Base-by-base conservation (phyloP, 2,888 invertebrate genomes). In the Odontothrips loti region DNA sequence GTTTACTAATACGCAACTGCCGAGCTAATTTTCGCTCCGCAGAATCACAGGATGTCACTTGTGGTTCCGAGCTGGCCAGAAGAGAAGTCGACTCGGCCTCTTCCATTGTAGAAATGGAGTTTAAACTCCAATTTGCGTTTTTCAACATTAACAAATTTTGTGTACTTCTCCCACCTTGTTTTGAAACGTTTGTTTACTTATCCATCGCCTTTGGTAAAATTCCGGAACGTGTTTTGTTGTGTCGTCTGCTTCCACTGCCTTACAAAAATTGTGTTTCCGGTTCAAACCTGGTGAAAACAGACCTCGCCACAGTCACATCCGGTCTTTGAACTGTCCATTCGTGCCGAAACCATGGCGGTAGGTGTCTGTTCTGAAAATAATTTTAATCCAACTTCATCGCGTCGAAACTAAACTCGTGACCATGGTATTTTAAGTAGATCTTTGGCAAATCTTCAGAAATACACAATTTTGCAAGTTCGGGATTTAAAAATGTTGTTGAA, bases 1-100 rank as follows among this genome's bases (percentile, higher is more conserved):
- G 88, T 82, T 90, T 90, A 86, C 92, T 90, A 85, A 94, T 93
- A 79, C 94, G 89, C 80, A 92, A 86, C 82, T 90, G 88, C 82
- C 95, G 89, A 0, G 92, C 94, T 78, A 92, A 89, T 87, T 94
- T 94, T 84, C 95, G 88, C 86, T 94, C 94, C 80, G 90, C 89
- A 12, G 92, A 90, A 86, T 93, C 91, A 8, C 86, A 85, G 0
- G 94, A 93, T 0, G 89, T 89, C 51, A 92, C 88, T 84, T 91
- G 90, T 1, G 91, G 91, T 84, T 91, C 91, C 10, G 23, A 27
- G 12, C 11, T 23, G 10, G 10, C 68, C 27, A 27, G 4, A 10
- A 75, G 27, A 23, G 12, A 12, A 75, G 68, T 8, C 23, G 68
- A 75, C 4, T 75, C 68, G 27, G 11, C 12, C 9, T 75, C 68